phyloP scores from a whole-genome alignment of 2,797 vertebrate species.

The Stomatorhinus walkeri region DNA sequence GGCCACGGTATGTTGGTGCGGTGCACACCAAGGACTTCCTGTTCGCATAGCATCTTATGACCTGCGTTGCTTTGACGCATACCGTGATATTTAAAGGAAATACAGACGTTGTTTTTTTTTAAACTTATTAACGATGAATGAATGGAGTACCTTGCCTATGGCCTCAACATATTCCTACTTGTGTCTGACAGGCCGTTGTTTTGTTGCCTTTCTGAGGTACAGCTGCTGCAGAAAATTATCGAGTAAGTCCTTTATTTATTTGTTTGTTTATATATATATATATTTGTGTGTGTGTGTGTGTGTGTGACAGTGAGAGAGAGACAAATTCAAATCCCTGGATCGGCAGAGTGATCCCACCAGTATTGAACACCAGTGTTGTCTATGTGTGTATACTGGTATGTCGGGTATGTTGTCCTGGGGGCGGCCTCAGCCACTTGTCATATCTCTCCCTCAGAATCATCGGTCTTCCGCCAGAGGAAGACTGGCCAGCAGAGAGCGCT shows the following conservation, averaged over 20 bases:
- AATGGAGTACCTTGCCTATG: neutral
- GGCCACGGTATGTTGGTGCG: neutral
- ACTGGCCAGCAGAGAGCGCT: constrained; percentile 61
- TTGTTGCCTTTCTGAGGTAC: constrained; percentile 51
- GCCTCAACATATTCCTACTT: neutral
- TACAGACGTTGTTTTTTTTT: neutral
- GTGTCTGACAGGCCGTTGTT: constrained; percentile 56
- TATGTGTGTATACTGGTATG: neutral
- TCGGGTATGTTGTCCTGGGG: neutral
- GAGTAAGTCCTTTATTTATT: constrained; percentile 49
- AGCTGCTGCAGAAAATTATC: constrained; percentile 68
- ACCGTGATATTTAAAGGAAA: neutral
- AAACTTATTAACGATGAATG: neutral
- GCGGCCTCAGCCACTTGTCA: neutral
- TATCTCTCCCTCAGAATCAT: constrained; percentile 46
- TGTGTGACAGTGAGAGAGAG: neutral
- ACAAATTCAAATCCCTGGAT: neutral
- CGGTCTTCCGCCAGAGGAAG: constrained; percentile 56
- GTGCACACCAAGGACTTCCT: neutral
- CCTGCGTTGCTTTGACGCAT: neutral
- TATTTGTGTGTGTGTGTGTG: neutral
- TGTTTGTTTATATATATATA: neutral
- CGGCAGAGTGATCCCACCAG: neutral
- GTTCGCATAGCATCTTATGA: neutral
- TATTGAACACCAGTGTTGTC: neutral